Percentiles rank a stretch among this genome's conserved stretches.
phyloP scores from a whole-genome alignment of 2,797 vertebrate genomes.

The Esox masquinongy region DNA sequence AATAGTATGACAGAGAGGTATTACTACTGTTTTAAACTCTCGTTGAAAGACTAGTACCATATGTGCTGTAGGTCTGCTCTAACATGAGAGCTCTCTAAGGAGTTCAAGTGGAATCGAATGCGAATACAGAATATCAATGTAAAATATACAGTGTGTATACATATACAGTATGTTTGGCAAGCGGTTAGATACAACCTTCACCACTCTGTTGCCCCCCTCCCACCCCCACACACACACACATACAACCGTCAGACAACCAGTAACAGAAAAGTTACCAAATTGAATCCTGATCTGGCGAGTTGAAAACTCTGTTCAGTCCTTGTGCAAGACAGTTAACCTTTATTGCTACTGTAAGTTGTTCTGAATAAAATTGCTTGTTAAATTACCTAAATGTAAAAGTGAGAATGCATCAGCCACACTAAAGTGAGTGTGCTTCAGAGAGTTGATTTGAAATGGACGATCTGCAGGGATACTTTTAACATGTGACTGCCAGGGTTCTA shows the following conservation, averaged over 20 bases:
- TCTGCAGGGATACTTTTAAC: conserved; percentile 23
- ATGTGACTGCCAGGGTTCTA: conserved; percentile 26
- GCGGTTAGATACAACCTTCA: too few species aligned
- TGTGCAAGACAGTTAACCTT: too few species aligned
- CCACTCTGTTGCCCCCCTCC: too few species aligned
- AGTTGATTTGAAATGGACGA: conserved; percentile 18
- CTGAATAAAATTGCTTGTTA: too few species aligned
- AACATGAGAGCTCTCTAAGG: not conserved
- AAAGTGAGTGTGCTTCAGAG: conserved; percentile 8
- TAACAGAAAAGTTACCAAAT: too few species aligned
- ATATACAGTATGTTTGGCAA: too few species aligned
- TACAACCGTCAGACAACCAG: too few species aligned
- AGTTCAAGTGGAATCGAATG: not conserved
- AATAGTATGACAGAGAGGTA: conserved; percentile 10
- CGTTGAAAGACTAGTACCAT: conserved; percentile 6
- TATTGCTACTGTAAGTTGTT: too few species aligned
- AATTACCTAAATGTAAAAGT: too few species aligned
- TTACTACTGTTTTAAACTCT: conserved; percentile 11
- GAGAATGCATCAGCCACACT: not conserved
- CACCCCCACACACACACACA: too few species aligned
- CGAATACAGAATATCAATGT: not conserved
- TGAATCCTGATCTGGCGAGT: too few species aligned
- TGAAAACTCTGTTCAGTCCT: too few species aligned
- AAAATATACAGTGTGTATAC: not conserved
- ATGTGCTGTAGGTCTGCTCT: not conserved